These are phyloP conservation scores for Sarcophaga rosellei DNA, from an alignment of 2,888 invertebrate genomes.

Conservation along the genomic window DNA sequence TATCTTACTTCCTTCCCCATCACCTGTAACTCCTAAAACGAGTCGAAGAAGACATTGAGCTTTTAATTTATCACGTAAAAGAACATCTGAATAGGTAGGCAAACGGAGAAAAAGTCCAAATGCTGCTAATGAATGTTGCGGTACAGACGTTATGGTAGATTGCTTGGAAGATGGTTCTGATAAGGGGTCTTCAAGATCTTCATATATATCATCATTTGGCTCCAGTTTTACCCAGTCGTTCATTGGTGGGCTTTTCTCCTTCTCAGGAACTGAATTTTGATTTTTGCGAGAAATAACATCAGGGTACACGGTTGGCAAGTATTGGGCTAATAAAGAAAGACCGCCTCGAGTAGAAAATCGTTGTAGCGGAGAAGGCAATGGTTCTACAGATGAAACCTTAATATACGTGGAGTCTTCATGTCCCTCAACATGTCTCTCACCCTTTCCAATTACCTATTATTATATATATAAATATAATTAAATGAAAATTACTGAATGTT, in stretches of 20 bases:
- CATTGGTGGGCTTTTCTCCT: slow-evolving; percentile 80
- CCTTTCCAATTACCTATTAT: slow-evolving; percentile 49
- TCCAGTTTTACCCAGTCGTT: slow-evolving; percentile 82
- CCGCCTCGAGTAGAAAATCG: slow-evolving; percentile 95
- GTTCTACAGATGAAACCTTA: slow-evolving; percentile 78
- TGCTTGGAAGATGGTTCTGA: slow-evolving; percentile 82
- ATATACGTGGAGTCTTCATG: slow-evolving; percentile 71
- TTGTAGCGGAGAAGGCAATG: slow-evolving; percentile 85
- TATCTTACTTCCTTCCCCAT: slow-evolving; percentile 91
- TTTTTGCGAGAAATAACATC: slow-evolving; percentile 85
- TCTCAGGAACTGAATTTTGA: slow-evolving; percentile 81
- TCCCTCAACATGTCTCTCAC: slow-evolving; percentile 68
- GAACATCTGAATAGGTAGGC: slow-evolving; percentile 94
- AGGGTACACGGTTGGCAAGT: slow-evolving; percentile 93
- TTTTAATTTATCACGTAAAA: slow-evolving; percentile 90
- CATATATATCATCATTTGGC: slow-evolving; percentile 84
- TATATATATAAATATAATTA: background rate
- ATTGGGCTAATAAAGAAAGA: slow-evolving; percentile 92
- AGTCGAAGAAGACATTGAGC: slow-evolving; percentile 93
- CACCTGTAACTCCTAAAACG: slow-evolving; percentile 94
- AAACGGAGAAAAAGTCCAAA: slow-evolving; percentile 94
- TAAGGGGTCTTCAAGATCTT: slow-evolving; percentile 84
- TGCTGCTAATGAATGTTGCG: slow-evolving; percentile 94
- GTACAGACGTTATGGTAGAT: slow-evolving; percentile 85
- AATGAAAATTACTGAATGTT: background rate